phyloP scores from a whole-genome alignment of 1,140 invertebrate species.

The Maconellicoccus hirsutus region DNA sequence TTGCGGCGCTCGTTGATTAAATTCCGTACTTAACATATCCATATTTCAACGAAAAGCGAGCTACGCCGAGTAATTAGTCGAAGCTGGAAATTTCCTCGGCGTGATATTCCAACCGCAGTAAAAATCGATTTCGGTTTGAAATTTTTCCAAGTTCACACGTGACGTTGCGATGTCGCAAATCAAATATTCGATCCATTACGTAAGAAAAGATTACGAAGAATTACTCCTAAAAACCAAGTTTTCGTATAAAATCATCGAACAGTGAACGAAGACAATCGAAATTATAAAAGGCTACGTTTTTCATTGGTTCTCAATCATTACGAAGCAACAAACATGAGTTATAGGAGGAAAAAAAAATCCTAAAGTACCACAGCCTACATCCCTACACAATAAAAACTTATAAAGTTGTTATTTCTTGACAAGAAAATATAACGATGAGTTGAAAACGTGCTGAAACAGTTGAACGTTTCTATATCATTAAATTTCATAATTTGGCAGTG shows the following conservation, averaged over 20 bases:
- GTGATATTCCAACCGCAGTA: no score
- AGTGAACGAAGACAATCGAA: background rate
- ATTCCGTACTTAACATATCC: no score
- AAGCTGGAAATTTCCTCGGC: no score
- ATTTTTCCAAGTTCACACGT: no score
- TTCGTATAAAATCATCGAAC: background rate
- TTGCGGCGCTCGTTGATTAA: no score
- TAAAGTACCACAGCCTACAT: background rate
- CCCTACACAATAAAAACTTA: background rate
- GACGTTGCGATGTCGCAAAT: no score
- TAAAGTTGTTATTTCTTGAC: constrained; percentile 1
- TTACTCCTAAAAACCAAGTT: no score
- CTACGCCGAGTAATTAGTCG: no score
- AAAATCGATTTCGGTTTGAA: no score
- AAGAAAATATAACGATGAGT: background rate
- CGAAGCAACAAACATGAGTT: background rate
- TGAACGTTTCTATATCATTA: background rate
- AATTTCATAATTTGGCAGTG: constrained; percentile 2
- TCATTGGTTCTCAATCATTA: background rate
- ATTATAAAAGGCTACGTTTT: background rate
- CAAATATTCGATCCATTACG: no score
- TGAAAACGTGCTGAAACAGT: background rate
- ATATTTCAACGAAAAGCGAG: no score
- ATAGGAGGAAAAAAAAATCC: background rate
- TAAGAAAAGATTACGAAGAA: no score